Conservation (phyloP, 1,140 invertebrate species). For the Belonocnema kinseyi region DNA sequence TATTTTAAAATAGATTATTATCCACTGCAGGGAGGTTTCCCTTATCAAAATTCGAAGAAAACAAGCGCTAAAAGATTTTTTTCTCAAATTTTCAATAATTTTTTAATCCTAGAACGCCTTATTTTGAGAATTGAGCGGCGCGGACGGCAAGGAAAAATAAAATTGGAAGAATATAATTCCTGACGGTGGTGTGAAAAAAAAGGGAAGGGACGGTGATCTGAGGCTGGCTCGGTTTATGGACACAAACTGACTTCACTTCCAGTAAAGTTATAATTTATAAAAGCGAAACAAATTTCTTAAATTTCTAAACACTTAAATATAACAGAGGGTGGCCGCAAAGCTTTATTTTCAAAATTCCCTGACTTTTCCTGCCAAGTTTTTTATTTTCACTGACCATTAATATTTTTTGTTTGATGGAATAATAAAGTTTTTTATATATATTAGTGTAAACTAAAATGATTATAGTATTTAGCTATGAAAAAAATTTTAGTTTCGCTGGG, state of each 20-base stretch:
- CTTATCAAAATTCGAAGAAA: background rate
- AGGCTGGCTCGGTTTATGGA: conserved; percentile 71
- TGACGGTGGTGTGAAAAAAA: conserved; percentile 51
- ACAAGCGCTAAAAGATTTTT: conserved; percentile 16
- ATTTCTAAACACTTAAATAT: background rate
- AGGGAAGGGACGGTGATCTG: conserved; percentile 69
- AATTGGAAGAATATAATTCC: conserved; percentile 41
- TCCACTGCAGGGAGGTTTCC: no score
- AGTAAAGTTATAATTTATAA: conserved; percentile 35
- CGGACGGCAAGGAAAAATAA: conserved; percentile 57
- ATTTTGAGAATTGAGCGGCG: conserved; percentile 42
- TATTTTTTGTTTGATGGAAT: no score
- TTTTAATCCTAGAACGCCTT: conserved; percentile 11
- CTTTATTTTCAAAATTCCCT: no score
- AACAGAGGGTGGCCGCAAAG: no score
- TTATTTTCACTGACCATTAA: no score
- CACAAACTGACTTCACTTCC: conserved; percentile 61
- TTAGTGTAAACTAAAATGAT: no score
- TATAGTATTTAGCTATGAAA: no score
- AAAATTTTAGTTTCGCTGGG: no score
- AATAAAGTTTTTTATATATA: no score
- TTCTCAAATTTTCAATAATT: conserved; percentile 34
- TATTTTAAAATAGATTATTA: no score
- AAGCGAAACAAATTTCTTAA: conserved; percentile 19
- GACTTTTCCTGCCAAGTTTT: no score